Evolutionary conservation across 2,113 vertebrate genomes (phyloP).

Genomic region (Pterocles burchelli): DNA sequence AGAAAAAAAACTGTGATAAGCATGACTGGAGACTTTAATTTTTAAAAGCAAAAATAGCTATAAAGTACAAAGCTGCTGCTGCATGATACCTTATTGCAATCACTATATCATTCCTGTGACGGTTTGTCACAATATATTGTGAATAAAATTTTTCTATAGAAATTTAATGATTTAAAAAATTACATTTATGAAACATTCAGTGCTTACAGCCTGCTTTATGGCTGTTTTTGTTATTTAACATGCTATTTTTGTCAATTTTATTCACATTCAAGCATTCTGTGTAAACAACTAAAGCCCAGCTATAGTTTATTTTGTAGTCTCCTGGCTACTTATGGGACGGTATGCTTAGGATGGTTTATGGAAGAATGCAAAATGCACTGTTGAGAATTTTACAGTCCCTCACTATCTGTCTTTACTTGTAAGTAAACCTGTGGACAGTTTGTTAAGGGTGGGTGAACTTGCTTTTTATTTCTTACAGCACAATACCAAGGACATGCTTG

Average conservation of each 20-base stretch:
- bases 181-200: slow-evolving; percentile 81
- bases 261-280: slow-evolving; percentile 74
- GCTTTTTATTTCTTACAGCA: slow-evolving; percentile 78
- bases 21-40: slow-evolving; percentile 84
- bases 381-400: slow-evolving; percentile 72
- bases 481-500: slow-evolving; percentile 83
- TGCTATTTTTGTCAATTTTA: slow-evolving; percentile 78
- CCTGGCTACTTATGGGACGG: slow-evolving; percentile 72
- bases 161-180: slow-evolving; percentile 82
- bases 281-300: slow-evolving; percentile 73
- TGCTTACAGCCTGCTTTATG: slow-evolving; percentile 82
- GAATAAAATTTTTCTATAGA: slow-evolving; percentile 92
- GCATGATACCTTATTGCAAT: slow-evolving; percentile 85
- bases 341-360: slow-evolving; percentile 67
- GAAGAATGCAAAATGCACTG: slow-evolving; percentile 76
- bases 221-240: slow-evolving; percentile 82
- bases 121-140: slow-evolving; percentile 81
- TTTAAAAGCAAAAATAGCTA: slow-evolving; percentile 82
- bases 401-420: slow-evolving; percentile 73
- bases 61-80: slow-evolving; percentile 84
- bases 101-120: slow-evolving; percentile 84
- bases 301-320: slow-evolving; percentile 78
- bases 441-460: slow-evolving; percentile 70
- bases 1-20: slow-evolving; percentile 77
- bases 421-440: slow-evolving; percentile 78